These are phyloP conservation scores for Porphyrio hochstetteri DNA, from an alignment of 2,113 vertebrate species.

Conservation along the genomic window DNA sequence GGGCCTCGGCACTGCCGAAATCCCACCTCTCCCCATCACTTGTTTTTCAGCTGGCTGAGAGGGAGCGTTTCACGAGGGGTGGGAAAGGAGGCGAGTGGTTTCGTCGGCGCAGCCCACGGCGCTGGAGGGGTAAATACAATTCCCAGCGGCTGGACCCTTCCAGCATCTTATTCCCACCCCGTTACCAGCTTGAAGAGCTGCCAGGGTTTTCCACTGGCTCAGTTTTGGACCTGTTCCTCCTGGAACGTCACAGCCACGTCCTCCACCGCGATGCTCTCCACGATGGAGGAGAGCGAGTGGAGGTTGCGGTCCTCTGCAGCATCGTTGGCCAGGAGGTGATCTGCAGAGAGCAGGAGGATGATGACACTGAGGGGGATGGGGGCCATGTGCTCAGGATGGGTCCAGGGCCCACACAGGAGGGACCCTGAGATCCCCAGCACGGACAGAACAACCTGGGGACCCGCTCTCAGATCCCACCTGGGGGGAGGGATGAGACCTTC, in stretches of 20 bases:
- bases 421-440: fast-evolving
- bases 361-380: too few species aligned
- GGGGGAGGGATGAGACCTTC: not conserved
- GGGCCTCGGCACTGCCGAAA: not conserved
- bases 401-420: not conserved
- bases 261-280: conserved; percentile 89
- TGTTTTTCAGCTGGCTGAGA: not conserved
- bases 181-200: not conserved
- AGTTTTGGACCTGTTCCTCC: conserved; percentile 75
- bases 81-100: not conserved
- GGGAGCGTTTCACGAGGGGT: not conserved
- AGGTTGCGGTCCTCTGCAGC: conserved; percentile 84
- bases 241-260: conserved; percentile 80
- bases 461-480: not conserved
- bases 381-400: not conserved
- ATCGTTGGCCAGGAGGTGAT: conserved; percentile 85
- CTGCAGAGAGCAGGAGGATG: conserved; percentile 63
- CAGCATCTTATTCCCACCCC: not conserved
- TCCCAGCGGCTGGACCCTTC: not conserved
- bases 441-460: not conserved
- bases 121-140: not conserved
- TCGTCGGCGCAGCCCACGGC: not conserved
- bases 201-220: not conserved
- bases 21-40: not conserved
- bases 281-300: conserved; percentile 90